Conservation (phyloP, 2,113 vertebrate species). For the Cyanoderma ruficeps region DNA sequence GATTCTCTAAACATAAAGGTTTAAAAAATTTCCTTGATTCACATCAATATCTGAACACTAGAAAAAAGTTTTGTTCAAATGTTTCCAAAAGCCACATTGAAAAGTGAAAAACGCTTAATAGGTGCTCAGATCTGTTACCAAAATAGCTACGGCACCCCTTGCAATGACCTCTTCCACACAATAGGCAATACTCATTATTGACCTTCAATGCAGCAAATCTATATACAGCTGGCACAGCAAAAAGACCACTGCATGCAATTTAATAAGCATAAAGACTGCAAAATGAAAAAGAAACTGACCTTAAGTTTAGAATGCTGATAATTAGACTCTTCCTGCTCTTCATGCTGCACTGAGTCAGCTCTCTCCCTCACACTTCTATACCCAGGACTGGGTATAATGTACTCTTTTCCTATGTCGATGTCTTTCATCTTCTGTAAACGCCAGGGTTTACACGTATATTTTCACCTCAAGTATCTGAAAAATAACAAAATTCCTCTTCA, state of each 20-base stretch:
- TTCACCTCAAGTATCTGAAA: constrained; percentile 18
- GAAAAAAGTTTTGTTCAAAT: neutral
- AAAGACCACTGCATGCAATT: neutral
- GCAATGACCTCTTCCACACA: neutral
- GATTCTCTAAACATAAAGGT: neutral
- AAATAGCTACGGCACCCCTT: neutral
- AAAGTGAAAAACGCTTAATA: neutral
- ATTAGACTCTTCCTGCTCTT: constrained; percentile 70
- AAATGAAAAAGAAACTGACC: constrained; percentile 64
- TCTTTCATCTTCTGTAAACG: constrained; percentile 86
- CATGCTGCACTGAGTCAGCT: constrained; percentile 60
- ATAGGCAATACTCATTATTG: neutral
- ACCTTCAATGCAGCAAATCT: constrained; percentile 42
- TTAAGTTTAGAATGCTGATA: constrained; percentile 73
- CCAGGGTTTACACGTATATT: constrained; percentile 62
- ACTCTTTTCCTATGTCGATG: constrained; percentile 87
- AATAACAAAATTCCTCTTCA: neutral
- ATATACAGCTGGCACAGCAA: neutral
- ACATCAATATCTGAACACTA: neutral
- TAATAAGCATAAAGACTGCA: neutral
- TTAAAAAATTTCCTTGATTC: neutral
- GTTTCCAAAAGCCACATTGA: neutral
- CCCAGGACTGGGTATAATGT: constrained; percentile 82
- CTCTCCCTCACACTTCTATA: constrained; percentile 79
- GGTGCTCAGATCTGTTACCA: neutral